phyloP scores from a whole-genome alignment of 2,113 vertebrate species.

The Alethe diademata region DNA sequence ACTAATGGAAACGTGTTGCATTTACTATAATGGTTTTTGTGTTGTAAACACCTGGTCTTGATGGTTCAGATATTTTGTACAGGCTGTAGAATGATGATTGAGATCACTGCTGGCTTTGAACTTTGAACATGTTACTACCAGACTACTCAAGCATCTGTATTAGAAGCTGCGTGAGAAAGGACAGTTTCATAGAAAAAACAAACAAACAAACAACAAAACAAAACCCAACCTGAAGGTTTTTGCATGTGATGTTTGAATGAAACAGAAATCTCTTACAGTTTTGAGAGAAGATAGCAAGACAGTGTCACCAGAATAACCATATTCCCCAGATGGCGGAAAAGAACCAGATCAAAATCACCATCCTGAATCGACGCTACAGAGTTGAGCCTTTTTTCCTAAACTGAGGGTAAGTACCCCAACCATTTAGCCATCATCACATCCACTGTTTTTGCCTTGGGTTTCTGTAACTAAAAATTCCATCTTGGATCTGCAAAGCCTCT shows the following conservation, averaged over 20 bases:
- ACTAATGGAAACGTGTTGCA: not conserved
- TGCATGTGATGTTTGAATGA: not conserved
- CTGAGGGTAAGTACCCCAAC: not conserved
- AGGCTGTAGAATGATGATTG: not conserved
- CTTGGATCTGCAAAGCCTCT: not conserved
- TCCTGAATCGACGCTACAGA: not conserved
- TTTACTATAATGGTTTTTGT: not conserved
- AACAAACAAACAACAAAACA: not conserved
- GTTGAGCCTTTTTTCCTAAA: not conserved
- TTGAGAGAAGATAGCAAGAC: not conserved
- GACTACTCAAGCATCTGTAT: not conserved
- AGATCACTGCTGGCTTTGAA: not conserved
- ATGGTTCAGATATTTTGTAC: not conserved
- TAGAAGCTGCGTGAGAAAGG: not conserved
- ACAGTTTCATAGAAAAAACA: not conserved
- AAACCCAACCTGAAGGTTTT: not conserved
- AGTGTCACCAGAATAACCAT: not conserved
- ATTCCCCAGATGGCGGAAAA: not conserved
- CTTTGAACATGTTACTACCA: not conserved
- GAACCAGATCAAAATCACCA: not conserved
- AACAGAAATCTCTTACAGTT: not conserved
- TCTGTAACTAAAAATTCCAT: slow-evolving; percentile 11
- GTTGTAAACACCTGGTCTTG: slow-evolving; percentile 35
- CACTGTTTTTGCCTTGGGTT: not conserved
- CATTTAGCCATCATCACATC: not conserved